A percentile compares a stretch with the other conserved stretches of the same genome.
These are phyloP conservation scores for Platichthys stellatus DNA, from an alignment of 2,113 vertebrate genomes.

Conservation along the genomic window DNA sequence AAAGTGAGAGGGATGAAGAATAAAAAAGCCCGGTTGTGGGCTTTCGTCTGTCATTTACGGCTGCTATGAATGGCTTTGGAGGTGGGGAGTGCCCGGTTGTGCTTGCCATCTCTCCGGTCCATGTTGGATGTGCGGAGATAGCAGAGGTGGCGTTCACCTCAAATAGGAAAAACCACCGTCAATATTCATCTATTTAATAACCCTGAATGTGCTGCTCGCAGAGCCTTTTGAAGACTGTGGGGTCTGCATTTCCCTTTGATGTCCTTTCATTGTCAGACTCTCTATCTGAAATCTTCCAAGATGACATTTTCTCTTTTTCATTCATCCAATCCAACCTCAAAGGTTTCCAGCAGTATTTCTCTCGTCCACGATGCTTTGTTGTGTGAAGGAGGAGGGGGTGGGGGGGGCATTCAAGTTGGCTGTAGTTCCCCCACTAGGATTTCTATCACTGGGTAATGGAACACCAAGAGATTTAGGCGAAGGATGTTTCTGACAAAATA, in stretches of 20 bases:
- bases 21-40: constrained; percentile 20
- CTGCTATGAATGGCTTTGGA: constrained; percentile 58
- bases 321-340: constrained; percentile 82
- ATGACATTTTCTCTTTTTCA: constrained; percentile 81
- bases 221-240: constrained; percentile 80
- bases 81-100: constrained; percentile 56
- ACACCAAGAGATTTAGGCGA: constrained; percentile 59
- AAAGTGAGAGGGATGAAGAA: constrained; percentile 21
- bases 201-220: constrained; percentile 74
- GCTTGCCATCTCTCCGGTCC: constrained; percentile 65
- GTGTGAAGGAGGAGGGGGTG: constrained; percentile 36
- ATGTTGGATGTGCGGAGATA: constrained; percentile 71
- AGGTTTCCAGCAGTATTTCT: constrained; percentile 74
- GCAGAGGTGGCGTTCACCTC: constrained; percentile 71
- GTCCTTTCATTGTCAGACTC: constrained; percentile 80
- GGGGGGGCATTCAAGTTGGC: constrained; percentile 59
- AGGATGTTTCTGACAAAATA: constrained; percentile 59
- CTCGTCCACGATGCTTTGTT: constrained; percentile 74
- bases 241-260: constrained; percentile 82
- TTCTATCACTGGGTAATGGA: constrained; percentile 70
- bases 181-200: constrained; percentile 85
- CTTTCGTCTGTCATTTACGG: constrained; percentile 76
- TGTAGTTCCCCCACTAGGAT: constrained; percentile 66
- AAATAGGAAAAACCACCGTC: constrained; percentile 74
- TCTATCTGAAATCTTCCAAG: constrained; percentile 78